A percentile compares a stretch with the other conserved stretches of the same genome.
These are phyloP conservation scores for Melitaea athalia DNA, from an alignment of 2,888 invertebrate genomes.

Conservation along the genomic window DNA sequence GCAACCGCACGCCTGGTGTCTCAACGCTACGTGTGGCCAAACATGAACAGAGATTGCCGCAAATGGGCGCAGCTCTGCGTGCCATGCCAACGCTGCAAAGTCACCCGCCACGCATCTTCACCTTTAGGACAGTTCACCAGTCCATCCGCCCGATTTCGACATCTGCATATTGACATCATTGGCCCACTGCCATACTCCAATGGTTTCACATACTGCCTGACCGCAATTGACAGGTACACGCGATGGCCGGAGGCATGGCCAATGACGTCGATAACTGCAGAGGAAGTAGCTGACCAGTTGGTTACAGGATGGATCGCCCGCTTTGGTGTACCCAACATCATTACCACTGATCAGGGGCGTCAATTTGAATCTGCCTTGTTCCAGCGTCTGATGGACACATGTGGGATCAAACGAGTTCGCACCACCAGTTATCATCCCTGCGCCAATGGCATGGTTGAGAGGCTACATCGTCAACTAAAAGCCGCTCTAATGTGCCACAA, in stretches of 20 bases:
- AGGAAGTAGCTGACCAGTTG: constrained; percentile 1
- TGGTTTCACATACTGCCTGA: constrained; percentile 50
- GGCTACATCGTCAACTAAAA: no score
- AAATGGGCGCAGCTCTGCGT: constrained; percentile 43
- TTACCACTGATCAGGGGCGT: no score
- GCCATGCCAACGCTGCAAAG: constrained; percentile 52
- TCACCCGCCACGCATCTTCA: constrained; percentile 44
- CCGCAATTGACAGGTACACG: no score
- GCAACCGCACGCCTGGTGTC: constrained; percentile 44
- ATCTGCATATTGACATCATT: constrained; percentile 63
- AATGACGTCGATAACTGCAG: background rate
- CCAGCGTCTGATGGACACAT: no score
- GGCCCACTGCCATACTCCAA: constrained; percentile 54
- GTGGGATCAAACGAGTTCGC: no score
- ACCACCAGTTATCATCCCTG: no score
- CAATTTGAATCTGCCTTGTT: no score
- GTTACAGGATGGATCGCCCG: constrained; percentile 16
- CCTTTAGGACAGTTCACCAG: constrained; percentile 38
- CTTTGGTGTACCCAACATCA: constrained; percentile 19
- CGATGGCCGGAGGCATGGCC: constrained; percentile 33
- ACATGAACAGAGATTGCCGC: constrained; percentile 47
- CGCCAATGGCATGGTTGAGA: no score
- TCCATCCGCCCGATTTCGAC: constrained; percentile 45
- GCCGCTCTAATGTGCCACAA: no score
- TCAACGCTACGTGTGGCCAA: constrained; percentile 48